Conservation (phyloP, 2,888 invertebrate species). For the Sminthurinus aureus region DNA sequence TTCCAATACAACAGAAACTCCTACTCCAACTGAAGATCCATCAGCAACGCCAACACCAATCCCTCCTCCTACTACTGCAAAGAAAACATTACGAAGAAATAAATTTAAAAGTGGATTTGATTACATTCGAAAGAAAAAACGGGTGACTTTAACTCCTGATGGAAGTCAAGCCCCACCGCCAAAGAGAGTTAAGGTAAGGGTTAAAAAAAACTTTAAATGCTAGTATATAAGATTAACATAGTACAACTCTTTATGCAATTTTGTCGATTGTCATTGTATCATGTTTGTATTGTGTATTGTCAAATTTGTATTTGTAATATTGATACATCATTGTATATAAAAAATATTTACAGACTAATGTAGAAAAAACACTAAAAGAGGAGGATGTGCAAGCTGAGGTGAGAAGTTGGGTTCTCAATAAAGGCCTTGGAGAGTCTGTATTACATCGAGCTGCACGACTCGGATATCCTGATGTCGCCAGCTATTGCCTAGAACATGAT, state of each 20-base stretch:
- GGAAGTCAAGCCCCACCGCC: slow-evolving; percentile 53
- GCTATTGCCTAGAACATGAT: slow-evolving; percentile 87
- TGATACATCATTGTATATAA: background rate
- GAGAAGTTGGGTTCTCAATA: slow-evolving; percentile 90
- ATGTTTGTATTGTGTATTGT: background rate
- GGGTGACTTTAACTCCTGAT: slow-evolving; percentile 62
- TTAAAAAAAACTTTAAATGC: background rate
- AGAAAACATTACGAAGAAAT: slow-evolving; percentile 65
- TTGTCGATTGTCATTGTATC: background rate
- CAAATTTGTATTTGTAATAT: background rate
- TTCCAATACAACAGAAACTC: slow-evolving; percentile 26
- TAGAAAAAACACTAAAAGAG: slow-evolving; percentile 56
- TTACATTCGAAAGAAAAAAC: slow-evolving; percentile 88
- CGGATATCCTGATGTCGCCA: slow-evolving; percentile 78
- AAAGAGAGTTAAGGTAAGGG: slow-evolving; percentile 61
- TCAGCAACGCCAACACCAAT: background rate
- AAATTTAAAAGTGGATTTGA: slow-evolving; percentile 84
- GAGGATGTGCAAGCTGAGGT: slow-evolving; percentile 84
- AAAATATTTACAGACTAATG: slow-evolving; percentile 48
- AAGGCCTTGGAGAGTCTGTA: slow-evolving; percentile 91
- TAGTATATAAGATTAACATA: too few species aligned
- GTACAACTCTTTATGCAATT: background rate
- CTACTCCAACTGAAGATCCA: background rate
- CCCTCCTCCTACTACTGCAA: slow-evolving; percentile 5
- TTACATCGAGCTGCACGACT: slow-evolving; percentile 86